These are phyloP conservation scores for Clupea harengus DNA, from an alignment of 2,113 vertebrate species.

Conservation along the genomic window DNA sequence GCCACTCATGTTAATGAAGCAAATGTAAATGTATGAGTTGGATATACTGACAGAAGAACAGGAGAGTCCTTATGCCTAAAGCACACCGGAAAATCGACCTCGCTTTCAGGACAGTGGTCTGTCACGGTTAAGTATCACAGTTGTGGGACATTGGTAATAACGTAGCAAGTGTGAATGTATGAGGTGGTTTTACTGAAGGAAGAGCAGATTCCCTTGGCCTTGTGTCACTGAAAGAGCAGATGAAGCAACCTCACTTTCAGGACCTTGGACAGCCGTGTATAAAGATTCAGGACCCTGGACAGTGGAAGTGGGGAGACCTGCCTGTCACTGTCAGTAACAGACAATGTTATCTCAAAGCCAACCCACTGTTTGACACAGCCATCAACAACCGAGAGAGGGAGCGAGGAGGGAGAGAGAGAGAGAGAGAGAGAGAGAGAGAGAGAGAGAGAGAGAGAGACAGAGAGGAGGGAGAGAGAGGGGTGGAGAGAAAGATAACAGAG, in stretches of 20 bases:
- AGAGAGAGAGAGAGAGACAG: background rate
- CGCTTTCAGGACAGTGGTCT: too few species aligned
- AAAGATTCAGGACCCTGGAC: too few species aligned
- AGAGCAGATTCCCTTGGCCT: too few species aligned
- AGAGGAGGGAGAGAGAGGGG: background rate
- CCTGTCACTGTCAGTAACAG: background rate
- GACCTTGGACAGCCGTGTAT: background rate
- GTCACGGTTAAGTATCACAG: too few species aligned
- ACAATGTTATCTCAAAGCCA: background rate
- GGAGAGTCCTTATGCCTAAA: too few species aligned
- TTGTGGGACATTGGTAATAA: too few species aligned
- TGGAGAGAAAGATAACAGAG: background rate
- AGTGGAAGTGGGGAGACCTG: background rate
- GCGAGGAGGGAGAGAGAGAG: background rate
- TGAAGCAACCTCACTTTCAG: background rate
- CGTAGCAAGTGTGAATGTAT: too few species aligned
- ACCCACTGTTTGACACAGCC: background rate
- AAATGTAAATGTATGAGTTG: too few species aligned
- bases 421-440: background rate
- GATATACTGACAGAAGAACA: too few species aligned
- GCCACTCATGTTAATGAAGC: too few species aligned
- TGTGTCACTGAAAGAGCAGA: background rate
- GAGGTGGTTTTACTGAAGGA: too few species aligned
- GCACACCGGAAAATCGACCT: too few species aligned
- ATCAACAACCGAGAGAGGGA: background rate